Evolutionary conservation across 2,888 invertebrate species (phyloP), one percentile per base, ranked within the genome.

Genomic region (Ophion costatus): DNA sequence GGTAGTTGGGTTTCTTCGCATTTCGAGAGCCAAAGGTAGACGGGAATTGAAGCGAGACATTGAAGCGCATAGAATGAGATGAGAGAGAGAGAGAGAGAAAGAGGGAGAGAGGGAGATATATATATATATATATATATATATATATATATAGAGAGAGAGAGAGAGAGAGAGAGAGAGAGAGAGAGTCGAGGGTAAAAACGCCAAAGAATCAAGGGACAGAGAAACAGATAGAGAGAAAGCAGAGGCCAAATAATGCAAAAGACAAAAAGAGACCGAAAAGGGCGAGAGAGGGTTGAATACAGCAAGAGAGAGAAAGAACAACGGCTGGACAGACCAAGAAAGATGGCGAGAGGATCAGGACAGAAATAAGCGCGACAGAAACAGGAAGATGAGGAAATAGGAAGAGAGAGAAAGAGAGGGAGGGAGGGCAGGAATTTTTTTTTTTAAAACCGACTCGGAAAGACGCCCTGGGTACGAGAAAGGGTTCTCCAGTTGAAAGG

Each of bases 401-500:
- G 59, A 22, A 51, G 11, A 70, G 24, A 78, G 51, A 77, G 76
- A 77, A 70, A 83, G 61, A 74, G 59, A 59, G 33, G 61, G 24
- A 56, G 51, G 45, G 42, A 74, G 59, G 57, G 57, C 67, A 64
- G 73, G 77, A n/a, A n/a, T n/a, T n/a, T n/a, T n/a, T n/a, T n/a
- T n/a, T n/a, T 70, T 61, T 67, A 81, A 79, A 82, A 69, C 79
- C 17, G 73, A 59, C 82, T 82, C 76, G 80, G 63, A 78, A 82
- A 70, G 74, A 82, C 77, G 73, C 64, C 76, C 51, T 76, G 76
- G 67, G 76, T 85, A 82, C 73, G 80, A 82, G 61, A 80, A 82
- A 80, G 85, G 80, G 80, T 80, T 82, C 80, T 85, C 56, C 76
- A 80, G 85, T 80, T 82, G 82, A 80, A 77, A 82, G 74, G 73